phyloP scores from a whole-genome alignment of 2,113 vertebrate species.

The Chauna torquata region DNA sequence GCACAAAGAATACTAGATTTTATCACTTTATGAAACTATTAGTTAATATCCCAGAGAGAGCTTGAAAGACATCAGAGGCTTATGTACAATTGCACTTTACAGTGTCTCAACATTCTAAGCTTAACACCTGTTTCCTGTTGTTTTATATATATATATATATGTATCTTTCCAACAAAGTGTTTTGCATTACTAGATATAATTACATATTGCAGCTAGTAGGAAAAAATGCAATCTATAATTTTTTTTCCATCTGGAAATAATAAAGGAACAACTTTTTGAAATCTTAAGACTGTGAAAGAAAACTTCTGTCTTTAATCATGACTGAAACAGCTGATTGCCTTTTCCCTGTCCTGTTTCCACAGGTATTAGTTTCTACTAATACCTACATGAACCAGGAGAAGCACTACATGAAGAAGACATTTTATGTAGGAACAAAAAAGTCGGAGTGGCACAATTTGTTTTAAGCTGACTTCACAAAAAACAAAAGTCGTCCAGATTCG shows the following conservation, averaged over 20 bases:
- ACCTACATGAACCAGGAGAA: not conserved
- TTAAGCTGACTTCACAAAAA: slow-evolving; percentile 48
- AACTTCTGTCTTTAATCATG: slow-evolving; percentile 48
- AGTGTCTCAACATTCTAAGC: not conserved
- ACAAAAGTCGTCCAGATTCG: not conserved
- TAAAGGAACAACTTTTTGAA: slow-evolving; percentile 47
- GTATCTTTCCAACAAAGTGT: not conserved
- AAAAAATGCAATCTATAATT: slow-evolving; percentile 23
- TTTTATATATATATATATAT: not conserved
- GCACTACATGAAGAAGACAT: not conserved
- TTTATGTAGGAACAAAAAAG: not conserved
- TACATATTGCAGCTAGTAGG: slow-evolving; percentile 27
- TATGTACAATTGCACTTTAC: slow-evolving; percentile 1
- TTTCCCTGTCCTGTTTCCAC: not conserved
- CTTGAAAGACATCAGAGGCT: not conserved
- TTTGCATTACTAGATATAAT: slow-evolving; percentile 39
- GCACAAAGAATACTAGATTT: not conserved
- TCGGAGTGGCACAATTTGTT: not conserved
- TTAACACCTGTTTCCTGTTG: slow-evolving; percentile 57
- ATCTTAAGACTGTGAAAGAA: slow-evolving; percentile 11
- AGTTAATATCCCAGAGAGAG: not conserved
- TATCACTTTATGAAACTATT: slow-evolving; percentile 57
- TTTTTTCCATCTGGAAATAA: slow-evolving; percentile 59
- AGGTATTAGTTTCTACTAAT: too few species aligned
- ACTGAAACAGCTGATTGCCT: slow-evolving; percentile 32